Evolutionary conservation across 2,797 vertebrate species (phyloP), one percentile per base, ranked within the genome.

Genomic region (Microchirus variegatus): DNA sequence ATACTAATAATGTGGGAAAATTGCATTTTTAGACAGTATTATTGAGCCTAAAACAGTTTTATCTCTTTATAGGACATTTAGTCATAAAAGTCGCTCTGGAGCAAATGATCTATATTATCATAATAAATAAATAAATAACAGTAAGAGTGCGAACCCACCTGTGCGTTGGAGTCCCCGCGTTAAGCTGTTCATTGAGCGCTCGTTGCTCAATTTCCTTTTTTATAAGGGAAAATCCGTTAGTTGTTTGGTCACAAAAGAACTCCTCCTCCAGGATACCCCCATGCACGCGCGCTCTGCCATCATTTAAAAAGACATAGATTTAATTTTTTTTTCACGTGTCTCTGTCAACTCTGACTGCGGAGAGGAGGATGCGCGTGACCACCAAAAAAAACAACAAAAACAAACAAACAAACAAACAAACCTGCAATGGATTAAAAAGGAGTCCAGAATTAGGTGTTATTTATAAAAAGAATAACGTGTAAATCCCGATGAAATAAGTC

Each of bases 141-240:
- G n/a, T 46, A n/a, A n/a, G n/a, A n/a, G 5, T 41, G 2, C 2
- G 15, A 31, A 77, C 89, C 59, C 69, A 90, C 90, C 85, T 90
- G 80, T 64, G 44, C 61, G 16, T 56, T 41, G 58, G 44, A 22
- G 59, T 75, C 67, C 69, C 54, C 72, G 60, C 26, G 19, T 61
- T 44, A 67, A 35, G 64, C 58, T 68, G 74, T 66, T 82, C 64
- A 80, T 71, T 75, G 80, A 77, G 60, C 61, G 48, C 52, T 78
- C 69, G 46, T 60, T 55, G 50, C 60, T 82, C 73, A 78, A 79
- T 89, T 82, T 86, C 81, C 88, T 87, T 85, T 87, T 86, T 87
- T 87, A 86, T 86, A 87, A 78, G 70, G 73, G 71, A 82, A 85
- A 85, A 82, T 89, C 87, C 85, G 71, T 80, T 77, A 80, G 61